Conservation (phyloP, 2,797 vertebrate species). For the Acrossocheilus wenchowensis region DNA sequence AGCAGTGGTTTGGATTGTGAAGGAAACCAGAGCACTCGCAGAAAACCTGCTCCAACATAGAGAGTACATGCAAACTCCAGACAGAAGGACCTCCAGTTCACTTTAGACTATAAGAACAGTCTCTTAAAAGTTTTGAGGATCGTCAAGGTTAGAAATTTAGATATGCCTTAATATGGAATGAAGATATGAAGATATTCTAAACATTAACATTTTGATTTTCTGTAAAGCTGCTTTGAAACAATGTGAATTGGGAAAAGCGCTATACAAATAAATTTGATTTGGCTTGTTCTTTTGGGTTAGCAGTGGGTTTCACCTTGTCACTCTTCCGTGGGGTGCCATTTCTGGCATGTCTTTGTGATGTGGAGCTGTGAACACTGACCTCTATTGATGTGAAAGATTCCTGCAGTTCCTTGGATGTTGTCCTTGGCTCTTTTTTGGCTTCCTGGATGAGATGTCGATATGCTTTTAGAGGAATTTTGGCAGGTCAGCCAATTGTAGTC, state of each 20-base stretch:
- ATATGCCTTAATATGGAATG: neutral
- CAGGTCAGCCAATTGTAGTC: neutral
- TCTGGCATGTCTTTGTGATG: neutral
- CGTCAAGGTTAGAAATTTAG: neutral
- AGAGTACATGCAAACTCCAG: neutral
- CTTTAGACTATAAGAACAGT: neutral
- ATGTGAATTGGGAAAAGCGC: too few species aligned
- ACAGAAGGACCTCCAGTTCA: neutral
- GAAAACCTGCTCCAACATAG: neutral
- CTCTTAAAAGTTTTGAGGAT: neutral
- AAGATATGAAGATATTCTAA: neutral
- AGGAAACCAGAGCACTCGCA: neutral
- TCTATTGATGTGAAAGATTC: neutral
- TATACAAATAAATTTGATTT: neutral
- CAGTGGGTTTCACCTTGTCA: neutral
- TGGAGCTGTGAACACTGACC: neutral
- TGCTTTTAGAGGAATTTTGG: neutral
- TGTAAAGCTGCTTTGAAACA: too few species aligned
- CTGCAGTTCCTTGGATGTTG: neutral
- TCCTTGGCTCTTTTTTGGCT: neutral
- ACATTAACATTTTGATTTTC: too few species aligned
- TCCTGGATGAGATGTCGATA: neutral
- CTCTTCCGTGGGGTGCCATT: neutral
- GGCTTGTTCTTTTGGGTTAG: neutral
- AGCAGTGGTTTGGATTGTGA: neutral